phyloP scores from a whole-genome alignment of 2,888 invertebrate genomes.

The Chymomyza procnemis region DNA sequence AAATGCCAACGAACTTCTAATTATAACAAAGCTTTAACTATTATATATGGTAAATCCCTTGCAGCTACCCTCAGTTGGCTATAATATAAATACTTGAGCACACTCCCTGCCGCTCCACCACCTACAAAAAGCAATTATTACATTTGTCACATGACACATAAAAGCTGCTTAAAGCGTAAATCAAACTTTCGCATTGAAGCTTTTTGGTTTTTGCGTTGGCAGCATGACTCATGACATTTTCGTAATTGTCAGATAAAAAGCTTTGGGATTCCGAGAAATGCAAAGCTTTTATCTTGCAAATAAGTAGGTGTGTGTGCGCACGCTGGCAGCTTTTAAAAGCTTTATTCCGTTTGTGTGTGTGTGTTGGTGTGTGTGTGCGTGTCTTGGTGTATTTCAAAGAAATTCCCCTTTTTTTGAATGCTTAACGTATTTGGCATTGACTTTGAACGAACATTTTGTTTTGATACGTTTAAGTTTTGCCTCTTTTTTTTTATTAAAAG shows the following conservation, averaged over 20 bases:
- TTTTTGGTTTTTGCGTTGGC: slow-evolving; percentile 43
- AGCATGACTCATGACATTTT: slow-evolving; percentile 62
- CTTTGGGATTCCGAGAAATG: slow-evolving; percentile 38
- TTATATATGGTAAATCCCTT: not conserved
- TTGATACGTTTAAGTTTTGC: too few relatives aligned
- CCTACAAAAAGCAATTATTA: slow-evolving; percentile 22
- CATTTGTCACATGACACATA: slow-evolving; percentile 57
- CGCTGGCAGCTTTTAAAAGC: slow-evolving; percentile 12
- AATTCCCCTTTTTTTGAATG: slow-evolving; percentile 15
- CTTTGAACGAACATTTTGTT: not conserved
- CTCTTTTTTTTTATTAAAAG: too few relatives aligned
- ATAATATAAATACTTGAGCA: too few relatives aligned
- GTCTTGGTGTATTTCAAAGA: not conserved
- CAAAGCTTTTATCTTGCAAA: slow-evolving; percentile 55
- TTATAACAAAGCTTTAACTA: slow-evolving; percentile 12
- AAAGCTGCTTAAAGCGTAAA: not conserved
- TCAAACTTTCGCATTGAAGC: slow-evolving; percentile 12
- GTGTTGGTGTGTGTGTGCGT: not conserved
- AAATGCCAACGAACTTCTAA: slow-evolving; percentile 20
- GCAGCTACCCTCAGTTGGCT: not conserved
- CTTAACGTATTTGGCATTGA: slow-evolving; percentile 30
- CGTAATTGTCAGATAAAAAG: slow-evolving; percentile 37
- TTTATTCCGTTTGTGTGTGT: not conserved
- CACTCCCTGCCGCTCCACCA: too few relatives aligned
- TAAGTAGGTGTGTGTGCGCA: slow-evolving; percentile 3